These are phyloP conservation scores for Hyla sarda DNA, from an alignment of 2,113 vertebrate species.

Conservation along the genomic window DNA sequence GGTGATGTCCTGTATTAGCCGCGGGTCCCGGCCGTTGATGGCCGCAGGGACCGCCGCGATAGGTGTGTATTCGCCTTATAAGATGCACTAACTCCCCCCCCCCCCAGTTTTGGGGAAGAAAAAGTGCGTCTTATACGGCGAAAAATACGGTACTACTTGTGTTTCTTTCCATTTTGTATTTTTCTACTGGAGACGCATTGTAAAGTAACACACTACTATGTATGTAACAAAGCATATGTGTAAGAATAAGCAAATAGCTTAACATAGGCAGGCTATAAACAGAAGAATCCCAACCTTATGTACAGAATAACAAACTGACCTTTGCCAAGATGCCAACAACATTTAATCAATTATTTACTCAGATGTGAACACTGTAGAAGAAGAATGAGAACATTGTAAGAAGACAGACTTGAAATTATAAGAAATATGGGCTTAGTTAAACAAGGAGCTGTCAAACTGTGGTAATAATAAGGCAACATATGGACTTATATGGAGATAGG, in stretches of 20 bases:
- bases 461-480: background rate
- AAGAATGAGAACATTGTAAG: background rate
- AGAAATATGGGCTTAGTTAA: background rate
- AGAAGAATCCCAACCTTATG: background rate
- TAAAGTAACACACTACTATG: background rate
- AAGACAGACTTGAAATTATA: background rate
- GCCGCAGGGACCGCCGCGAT: too few species aligned
- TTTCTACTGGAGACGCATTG: background rate
- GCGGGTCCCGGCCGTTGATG: too few species aligned
- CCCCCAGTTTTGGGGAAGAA: too few species aligned
- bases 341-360: background rate
- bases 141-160: background rate
- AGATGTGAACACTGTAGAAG: background rate
- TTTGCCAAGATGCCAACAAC: background rate
- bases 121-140: too few species aligned
- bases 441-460: background rate
- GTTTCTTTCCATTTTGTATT: background rate
- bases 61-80: too few species aligned
- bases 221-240: background rate
- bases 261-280: background rate
- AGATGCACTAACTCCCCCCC: too few species aligned
- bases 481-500: background rate
- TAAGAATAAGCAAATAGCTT: background rate
- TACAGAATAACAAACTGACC: background rate
- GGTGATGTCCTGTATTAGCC: too few species aligned